Percentiles rank a stretch among this genome's conserved stretches.
phyloP scores from a whole-genome alignment of 2,797 vertebrate genomes.

The Euphonia xanthogaster region DNA sequence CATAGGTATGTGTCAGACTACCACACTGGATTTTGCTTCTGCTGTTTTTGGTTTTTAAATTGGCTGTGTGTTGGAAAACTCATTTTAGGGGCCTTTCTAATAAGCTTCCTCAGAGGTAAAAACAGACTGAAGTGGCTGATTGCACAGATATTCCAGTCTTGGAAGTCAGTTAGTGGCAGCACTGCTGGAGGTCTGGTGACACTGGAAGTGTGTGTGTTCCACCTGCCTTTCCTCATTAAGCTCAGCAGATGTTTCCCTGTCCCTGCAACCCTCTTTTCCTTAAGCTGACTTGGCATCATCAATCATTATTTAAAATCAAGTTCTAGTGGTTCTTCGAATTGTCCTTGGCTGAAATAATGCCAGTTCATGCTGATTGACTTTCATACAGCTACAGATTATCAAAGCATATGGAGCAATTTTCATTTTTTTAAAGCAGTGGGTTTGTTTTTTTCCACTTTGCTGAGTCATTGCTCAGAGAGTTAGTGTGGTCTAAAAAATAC shows the following conservation, averaged over 20 bases:
- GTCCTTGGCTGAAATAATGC: not conserved
- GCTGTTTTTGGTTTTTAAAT: not conserved
- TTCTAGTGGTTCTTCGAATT: not conserved
- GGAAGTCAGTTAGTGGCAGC: not conserved
- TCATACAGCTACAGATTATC: not conserved
- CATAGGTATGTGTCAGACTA: not conserved
- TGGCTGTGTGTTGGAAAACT: not conserved
- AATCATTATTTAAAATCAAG: constrained; percentile 8
- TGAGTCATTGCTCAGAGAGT: not conserved
- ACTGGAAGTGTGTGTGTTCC: not conserved
- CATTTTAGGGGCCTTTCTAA: not conserved
- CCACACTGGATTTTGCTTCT: not conserved
- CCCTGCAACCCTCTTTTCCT: not conserved
- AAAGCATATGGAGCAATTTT: not conserved
- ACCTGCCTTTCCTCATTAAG: not conserved
- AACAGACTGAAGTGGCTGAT: not conserved
- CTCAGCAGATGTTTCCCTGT: not conserved
- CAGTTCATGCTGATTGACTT: not conserved
- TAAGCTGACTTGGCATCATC: not conserved
- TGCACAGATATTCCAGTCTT: not conserved
- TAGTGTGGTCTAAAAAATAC: constrained; percentile 5
- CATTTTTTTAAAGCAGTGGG: not conserved
- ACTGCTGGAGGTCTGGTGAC: not conserved
- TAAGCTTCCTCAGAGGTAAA: not conserved
- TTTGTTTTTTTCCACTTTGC: not conserved